These are phyloP conservation scores for Tromatobia lineatoria DNA, from an alignment of 2,888 invertebrate species.

Conservation along the genomic window DNA sequence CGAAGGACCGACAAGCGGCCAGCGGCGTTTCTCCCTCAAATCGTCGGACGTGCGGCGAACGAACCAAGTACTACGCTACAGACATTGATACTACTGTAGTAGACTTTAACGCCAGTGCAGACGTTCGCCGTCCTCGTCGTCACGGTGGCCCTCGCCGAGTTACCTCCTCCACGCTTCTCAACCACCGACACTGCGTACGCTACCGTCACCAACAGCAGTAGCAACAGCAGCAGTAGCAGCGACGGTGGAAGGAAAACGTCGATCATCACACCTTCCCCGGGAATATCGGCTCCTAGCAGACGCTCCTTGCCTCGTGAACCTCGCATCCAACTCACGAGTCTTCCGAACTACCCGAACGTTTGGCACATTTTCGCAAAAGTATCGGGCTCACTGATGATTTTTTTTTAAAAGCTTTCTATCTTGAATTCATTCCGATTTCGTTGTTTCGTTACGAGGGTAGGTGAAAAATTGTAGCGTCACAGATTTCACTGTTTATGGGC, in stretches of 20 bases:
- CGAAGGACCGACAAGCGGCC: not conserved
- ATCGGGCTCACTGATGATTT: not conserved
- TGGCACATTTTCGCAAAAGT: not conserved
- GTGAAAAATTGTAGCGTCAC: too few species aligned
- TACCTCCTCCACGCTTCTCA: not conserved
- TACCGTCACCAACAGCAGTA: not conserved
- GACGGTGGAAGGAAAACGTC: not conserved
- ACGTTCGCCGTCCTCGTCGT: slow-evolving; percentile 42
- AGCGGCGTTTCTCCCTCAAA: slow-evolving; percentile 17
- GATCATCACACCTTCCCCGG: slow-evolving; percentile 1
- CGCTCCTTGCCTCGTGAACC: not conserved
- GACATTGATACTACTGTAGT: not conserved
- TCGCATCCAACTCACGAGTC: not conserved
- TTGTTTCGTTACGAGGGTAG: too few species aligned
- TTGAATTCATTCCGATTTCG: too few species aligned
- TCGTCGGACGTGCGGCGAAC: not conserved
- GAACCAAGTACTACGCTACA: not conserved
- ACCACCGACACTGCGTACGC: not conserved
- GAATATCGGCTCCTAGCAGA: not conserved
- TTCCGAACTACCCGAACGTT: not conserved
- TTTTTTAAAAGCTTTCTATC: too few species aligned
- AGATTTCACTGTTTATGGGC: too few species aligned
- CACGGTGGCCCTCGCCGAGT: slow-evolving; percentile 51
- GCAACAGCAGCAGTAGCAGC: not conserved
- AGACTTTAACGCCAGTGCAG: slow-evolving; percentile 36